Evolutionary conservation across 2,888 invertebrate species (phyloP).

Genomic region (Aphodius granarius): DNA sequence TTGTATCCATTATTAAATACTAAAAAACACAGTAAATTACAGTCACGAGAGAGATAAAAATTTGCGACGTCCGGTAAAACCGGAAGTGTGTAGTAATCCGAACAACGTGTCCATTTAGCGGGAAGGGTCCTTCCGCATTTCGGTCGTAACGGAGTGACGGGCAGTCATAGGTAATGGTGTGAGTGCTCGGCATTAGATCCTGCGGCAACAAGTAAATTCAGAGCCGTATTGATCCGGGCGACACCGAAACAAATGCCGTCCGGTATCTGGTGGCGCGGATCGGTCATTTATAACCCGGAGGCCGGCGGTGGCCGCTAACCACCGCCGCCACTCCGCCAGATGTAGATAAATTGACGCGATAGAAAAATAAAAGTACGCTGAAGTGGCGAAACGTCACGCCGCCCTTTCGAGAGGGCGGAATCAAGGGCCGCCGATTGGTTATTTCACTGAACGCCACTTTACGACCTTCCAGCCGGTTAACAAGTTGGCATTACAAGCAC

Average conservation of each 20-base stretch:
- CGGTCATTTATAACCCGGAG: background rate
- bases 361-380: background rate
- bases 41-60: no score
- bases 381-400: background rate
- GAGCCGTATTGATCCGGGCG: background rate
- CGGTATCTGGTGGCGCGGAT: background rate
- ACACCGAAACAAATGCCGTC: background rate
- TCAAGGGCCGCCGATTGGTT: background rate
- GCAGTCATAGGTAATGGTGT: background rate
- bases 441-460: background rate
- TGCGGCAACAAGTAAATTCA: background rate
- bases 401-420: background rate
- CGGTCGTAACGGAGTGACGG: background rate
- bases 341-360: background rate
- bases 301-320: background rate
- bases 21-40: no score
- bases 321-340: background rate
- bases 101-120: background rate
- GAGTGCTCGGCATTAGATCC: background rate
- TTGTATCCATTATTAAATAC: no score
- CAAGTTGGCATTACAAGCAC: background rate
- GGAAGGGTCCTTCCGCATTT: background rate
- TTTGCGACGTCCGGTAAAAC: background rate
- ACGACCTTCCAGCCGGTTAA: background rate
- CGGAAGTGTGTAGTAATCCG: background rate